Evolutionary conservation across 1,140 invertebrate genomes (phyloP), one percentile per base, ranked within the genome.

Genomic region (Drosophila pallidifrons): DNA sequence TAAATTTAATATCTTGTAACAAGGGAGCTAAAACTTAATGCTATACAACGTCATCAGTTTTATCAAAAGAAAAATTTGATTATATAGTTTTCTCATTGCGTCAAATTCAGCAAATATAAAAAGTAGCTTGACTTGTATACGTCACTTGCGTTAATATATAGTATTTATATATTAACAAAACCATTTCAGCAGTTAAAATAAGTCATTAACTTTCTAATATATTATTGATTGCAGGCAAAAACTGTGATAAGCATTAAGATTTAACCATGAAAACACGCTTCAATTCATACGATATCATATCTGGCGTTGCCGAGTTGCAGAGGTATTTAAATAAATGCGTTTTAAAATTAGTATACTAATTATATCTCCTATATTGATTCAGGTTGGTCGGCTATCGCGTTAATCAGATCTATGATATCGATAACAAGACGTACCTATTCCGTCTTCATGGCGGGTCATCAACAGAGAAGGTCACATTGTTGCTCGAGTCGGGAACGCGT

Each of bases 351-450:
- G 8, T 8, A 25, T 41, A 52, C 16, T 45, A 49, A 32, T 35
- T 49, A 11, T 15, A 41, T 10, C 25, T 63, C 3, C 38, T 7
- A 51, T 52, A n/a, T 2, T 32, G 30, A 16, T 76, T 94, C 88
- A 98, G 97, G 79, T 94, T 97, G 61, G 93, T 98, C 78, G 98
- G 98, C 28, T 96, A 99, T 96, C 94, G 99, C 89, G 97, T 99
- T 0, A 97, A 97, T 91, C 99, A 99, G 94, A 95, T 99, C 13
- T 99, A 99, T 94, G 99, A 99, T 93, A 96, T 99, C 66, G 98
- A 99, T 93, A 96, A 97, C 91, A 99, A 98, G 93, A 99, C 98
- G 0, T 99, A 99, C 94, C 94, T 99, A 6, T 97, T 99, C 73
- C 96, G 97, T 79, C 94, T 99, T 16, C 96, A 97, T 92, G 94